Evolutionary conservation across 2,797 vertebrate species (phyloP), one percentile per base, ranked within the genome.

Genomic region (Gallinago nigripennis): DNA sequence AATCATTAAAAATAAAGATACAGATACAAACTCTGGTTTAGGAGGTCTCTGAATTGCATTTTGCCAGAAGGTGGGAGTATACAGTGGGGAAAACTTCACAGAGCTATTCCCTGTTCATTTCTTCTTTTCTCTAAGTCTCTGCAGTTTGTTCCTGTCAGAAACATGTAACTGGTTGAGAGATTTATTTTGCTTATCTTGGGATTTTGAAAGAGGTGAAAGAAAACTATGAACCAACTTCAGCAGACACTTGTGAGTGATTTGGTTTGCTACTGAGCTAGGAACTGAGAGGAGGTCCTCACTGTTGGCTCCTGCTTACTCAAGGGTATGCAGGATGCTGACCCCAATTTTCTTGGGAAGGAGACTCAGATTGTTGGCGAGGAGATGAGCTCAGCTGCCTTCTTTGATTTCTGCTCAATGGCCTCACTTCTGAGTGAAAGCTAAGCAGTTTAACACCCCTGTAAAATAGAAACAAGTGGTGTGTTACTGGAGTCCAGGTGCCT

Each of bases 111-210:
- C 20, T 54, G 20, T 30, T 72, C 16, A 35, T 79, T 72, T 90
- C 50, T 56, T 80, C 21, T 63, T 93, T 82, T 79, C 50, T 25
- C 25, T 46, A 39, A 79, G 15, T 19, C 21, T 68, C 41, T 72
- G 37, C 31, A 88, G 41, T 39, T 86, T 57, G 31, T 24, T 94
- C 24, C 37, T 57, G 12, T 81, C 70, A 92, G 65, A 90, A 86
- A 51, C 33, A 35, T 19, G 33, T 37, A 86, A 50, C 28, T 53
- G 28, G 20, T 11, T 1, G 7, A 86, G 68, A 80, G 23, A 16
- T 78, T 45, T 65, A 20, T 53, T 82, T 84, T 78, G 28, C 25
- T 71, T 18, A 16, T 61, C 27, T 50, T 43, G 46, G 30, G 54
- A 65, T 54, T 86, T 72, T 66, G 39, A 58, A 73, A 91, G 30